phyloP scores from a whole-genome alignment of 2,113 vertebrate genomes.

The Gavialis gangeticus region DNA sequence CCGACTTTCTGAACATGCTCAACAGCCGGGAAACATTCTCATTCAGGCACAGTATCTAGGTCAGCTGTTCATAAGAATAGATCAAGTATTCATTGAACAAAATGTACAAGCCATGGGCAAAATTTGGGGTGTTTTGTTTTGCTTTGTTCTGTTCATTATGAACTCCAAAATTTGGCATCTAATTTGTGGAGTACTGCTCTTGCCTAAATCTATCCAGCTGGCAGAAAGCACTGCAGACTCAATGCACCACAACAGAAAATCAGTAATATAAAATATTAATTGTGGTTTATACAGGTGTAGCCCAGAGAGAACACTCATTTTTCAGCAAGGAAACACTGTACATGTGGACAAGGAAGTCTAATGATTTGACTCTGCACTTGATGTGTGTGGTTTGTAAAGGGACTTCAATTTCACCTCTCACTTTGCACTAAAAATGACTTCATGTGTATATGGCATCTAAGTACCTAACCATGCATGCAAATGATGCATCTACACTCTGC shows the following conservation, averaged over 20 bases:
- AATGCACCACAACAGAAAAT: background rate
- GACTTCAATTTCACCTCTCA: background rate
- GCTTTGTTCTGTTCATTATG: background rate
- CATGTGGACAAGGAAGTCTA: background rate
- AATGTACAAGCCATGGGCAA: background rate
- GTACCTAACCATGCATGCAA: conserved; percentile 55
- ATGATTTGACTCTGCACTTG: background rate
- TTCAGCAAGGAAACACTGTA: background rate
- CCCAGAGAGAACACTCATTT: background rate
- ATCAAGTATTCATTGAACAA: conserved; percentile 16
- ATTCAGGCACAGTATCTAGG: conserved; percentile 74
- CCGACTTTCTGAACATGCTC: conserved; percentile 10
- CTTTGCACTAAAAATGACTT: conserved; percentile 16
- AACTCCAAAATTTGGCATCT: conserved; percentile 9
- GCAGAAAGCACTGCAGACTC: background rate
- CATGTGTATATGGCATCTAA: conserved; percentile 45
- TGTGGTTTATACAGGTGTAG: background rate
- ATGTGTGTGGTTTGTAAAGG: background rate
- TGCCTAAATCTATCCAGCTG: background rate
- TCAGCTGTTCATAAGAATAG: conserved; percentile 67
- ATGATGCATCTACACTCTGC: conserved; percentile 39
- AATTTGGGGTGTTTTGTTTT: background rate
- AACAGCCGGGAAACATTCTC: conserved; percentile 55
- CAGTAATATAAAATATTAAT: background rate
- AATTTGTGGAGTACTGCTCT: conserved; percentile 15